phyloP scores from a whole-genome alignment of 2,888 invertebrate species.

The Drosophila paracracens region DNA sequence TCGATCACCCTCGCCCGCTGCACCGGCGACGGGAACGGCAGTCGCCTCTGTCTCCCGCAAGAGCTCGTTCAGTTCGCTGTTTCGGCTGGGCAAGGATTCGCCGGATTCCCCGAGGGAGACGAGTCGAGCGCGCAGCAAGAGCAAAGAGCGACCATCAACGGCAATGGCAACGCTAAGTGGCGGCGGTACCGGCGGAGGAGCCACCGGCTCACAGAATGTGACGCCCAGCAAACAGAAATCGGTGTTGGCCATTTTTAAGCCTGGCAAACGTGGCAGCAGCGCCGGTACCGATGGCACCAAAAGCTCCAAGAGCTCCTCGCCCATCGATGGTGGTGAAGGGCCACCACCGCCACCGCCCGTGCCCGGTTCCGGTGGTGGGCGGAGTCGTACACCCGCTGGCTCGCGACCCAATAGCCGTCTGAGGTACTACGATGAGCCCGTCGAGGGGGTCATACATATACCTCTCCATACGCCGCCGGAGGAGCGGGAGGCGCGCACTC shows the following conservation, averaged over 20 bases:
- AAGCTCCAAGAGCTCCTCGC: slow-evolving; percentile 85
- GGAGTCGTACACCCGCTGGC: slow-evolving; percentile 85
- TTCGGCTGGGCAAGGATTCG: slow-evolving; percentile 87
- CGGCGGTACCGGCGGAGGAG: neutral
- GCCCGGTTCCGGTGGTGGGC: slow-evolving; percentile 45
- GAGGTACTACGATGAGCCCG: slow-evolving; percentile 88
- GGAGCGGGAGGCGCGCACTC: slow-evolving; percentile 86
- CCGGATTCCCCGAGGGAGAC: slow-evolving; percentile 84
- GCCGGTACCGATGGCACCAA: slow-evolving; percentile 72
- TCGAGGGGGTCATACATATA: slow-evolving; percentile 89
- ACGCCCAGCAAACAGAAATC: slow-evolving; percentile 89
- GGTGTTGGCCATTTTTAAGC: slow-evolving; percentile 89
- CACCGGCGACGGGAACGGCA: slow-evolving; percentile 85
- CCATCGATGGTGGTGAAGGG: slow-evolving; percentile 75
- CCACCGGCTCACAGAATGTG: slow-evolving; percentile 84
- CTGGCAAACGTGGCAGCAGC: slow-evolving; percentile 85
- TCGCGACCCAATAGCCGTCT: slow-evolving; percentile 83
- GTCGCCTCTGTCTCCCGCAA: slow-evolving; percentile 89
- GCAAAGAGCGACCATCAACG: slow-evolving; percentile 87
- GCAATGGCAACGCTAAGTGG: slow-evolving; percentile 38
- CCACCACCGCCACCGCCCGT: slow-evolving; percentile 63
- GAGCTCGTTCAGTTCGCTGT: slow-evolving; percentile 92
- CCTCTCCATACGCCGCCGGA: slow-evolving; percentile 91
- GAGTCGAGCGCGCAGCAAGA: slow-evolving; percentile 87
- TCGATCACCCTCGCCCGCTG: slow-evolving; percentile 90